Percentiles rank a stretch among this genome's conserved stretches.
phyloP scores from a whole-genome alignment of 35 echinoderm and acorn worm genomes.

The Anneissia japonica region DNA sequence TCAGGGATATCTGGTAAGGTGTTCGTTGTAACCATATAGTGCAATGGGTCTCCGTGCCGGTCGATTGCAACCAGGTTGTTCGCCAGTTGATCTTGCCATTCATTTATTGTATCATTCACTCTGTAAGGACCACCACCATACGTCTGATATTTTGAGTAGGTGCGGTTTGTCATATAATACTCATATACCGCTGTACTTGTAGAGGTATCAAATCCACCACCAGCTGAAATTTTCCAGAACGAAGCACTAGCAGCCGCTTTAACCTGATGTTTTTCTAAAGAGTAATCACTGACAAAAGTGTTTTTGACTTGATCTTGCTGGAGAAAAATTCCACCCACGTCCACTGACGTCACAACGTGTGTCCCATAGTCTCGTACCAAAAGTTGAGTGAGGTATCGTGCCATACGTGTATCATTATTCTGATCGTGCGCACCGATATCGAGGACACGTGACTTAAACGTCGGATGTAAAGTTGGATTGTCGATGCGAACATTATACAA shows the following conservation, averaged over 20 bases:
- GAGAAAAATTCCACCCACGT: constrained; percentile 9
- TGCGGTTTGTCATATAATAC: constrained; percentile 5
- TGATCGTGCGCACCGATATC: constrained; percentile 1
- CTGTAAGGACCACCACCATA: constrained; percentile 12
- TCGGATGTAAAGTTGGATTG: constrained; percentile 12
- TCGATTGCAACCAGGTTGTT: constrained; percentile 29
- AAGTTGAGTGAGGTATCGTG: constrained; percentile 2
- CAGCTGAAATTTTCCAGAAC: constrained; percentile 4
- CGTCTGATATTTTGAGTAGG: neutral
- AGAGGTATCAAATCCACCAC: neutral
- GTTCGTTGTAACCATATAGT: constrained; percentile 15
- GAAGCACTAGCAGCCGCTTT: constrained; percentile 11
- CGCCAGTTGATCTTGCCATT: constrained; percentile 6
- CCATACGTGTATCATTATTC: constrained; percentile 7
- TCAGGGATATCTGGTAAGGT: constrained; percentile 4
- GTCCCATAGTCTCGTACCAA: constrained; percentile 20
- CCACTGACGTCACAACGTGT: constrained; percentile 16
- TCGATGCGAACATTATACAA: neutral
- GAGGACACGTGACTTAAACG: neutral
- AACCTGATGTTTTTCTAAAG: neutral
- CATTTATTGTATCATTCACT: constrained; percentile 6
- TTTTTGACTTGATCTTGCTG: constrained; percentile 8
- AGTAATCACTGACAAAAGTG: constrained; percentile 1
- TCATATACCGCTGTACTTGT: neutral
- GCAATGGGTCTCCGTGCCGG: constrained; percentile 6